Conservation (phyloP, 2,797 vertebrate genomes). For the Hemitrygon akajei region DNA sequence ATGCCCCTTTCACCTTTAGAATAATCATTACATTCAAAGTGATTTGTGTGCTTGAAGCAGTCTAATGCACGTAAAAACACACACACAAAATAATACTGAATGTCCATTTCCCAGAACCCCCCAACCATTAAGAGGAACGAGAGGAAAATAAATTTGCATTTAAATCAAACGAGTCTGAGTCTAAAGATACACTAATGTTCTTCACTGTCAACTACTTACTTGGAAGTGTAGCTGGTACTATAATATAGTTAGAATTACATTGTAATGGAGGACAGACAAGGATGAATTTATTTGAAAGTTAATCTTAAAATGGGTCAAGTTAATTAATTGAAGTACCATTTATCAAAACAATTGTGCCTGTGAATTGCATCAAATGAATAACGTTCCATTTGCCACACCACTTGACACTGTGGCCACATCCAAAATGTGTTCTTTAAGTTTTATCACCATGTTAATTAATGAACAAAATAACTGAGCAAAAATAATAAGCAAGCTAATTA, state of each 20-base stretch:
- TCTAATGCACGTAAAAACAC: neutral
- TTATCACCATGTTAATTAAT: neutral
- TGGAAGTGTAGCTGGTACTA: neutral
- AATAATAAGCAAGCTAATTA: neutral
- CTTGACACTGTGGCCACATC: neutral
- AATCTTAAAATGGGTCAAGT: neutral
- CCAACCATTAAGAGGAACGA: neutral
- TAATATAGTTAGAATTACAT: neutral
- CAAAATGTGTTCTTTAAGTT: neutral
- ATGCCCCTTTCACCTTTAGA: neutral
- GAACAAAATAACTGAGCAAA: neutral
- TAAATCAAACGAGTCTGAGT: neutral
- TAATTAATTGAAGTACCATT: neutral
- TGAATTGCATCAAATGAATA: neutral
- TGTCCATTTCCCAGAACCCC: neutral
- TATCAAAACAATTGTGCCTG: neutral
- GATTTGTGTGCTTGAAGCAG: neutral
- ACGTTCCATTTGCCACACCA: neutral
- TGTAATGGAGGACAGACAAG: neutral
- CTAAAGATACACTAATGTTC: neutral
- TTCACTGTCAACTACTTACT: neutral
- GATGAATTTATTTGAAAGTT: neutral
- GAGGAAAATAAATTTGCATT: neutral
- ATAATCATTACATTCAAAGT: neutral
- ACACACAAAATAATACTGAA: neutral